Base-by-base conservation (phyloP, 2,797 vertebrate genomes). In the Coilia nasus region DNA sequence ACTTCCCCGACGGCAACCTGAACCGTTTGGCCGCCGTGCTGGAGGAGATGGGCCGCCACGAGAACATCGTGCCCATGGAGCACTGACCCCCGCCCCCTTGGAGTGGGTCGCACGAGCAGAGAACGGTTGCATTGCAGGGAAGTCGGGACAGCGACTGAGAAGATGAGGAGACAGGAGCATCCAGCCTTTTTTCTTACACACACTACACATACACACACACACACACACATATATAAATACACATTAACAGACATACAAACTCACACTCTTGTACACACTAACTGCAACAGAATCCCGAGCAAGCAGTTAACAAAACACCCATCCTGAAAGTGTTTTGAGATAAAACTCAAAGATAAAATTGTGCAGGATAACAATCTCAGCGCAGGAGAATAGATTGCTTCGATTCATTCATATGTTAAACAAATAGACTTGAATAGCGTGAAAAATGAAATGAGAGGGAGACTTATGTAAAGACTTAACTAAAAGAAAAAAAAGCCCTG, bases 21-120 rank as follows among this genome's bases (percentile, higher is more conserved):
- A 97, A 97, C 90, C 95, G 95, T 90, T 95, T 99, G 92, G 98
- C 98, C 0, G 96, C 98, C 0, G 98, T 99, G n/a, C 94, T 99
- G 86, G 98, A 99, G 92, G 98, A 99, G 90, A 99, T 99, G 98
- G 98, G 98, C 88, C 96, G 98, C 89, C 97, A 98, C 0, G 97
- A 99, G 92, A 97, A 96, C 0, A 94, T 99, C 1, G 93, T 97
- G 89, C 97, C 96, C 62, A 92, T 92, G 75, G 98, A 99, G 89
- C 97, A 98, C 91, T 99, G 94, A 98, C 91, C 84, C 85, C 85
- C 46, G 83, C 90, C 86, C 87, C 57, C 83, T 14, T 54, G 50
- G 35, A 35, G 17, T 7, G 7, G 15, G 71, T 19, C 31, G 14
- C 7, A 4, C 17, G 19, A 78, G 71, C 71, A 78, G 31, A 44